phyloP scores from a whole-genome alignment of 2,797 vertebrate genomes.

The Poecile montanus region DNA sequence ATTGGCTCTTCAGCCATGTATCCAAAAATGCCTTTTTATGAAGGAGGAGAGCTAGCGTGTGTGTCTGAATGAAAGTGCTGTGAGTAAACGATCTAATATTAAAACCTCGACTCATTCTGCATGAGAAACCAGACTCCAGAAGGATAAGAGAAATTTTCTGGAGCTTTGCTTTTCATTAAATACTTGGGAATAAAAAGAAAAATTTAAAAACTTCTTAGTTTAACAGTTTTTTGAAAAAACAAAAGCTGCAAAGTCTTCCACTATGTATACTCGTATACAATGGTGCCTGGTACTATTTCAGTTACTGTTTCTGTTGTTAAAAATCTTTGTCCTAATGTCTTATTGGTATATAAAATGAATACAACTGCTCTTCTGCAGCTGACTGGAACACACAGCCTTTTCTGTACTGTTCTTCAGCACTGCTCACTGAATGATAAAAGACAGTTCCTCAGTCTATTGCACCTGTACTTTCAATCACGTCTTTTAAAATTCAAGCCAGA shows the following conservation, averaged over 20 bases:
- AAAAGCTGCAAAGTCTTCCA: not conserved
- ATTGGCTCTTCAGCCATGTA: conserved; percentile 21
- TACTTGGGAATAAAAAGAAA: not conserved
- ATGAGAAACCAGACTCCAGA: conserved; percentile 9
- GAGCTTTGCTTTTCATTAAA: not conserved
- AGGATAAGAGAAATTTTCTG: not conserved
- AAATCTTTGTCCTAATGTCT: not conserved
- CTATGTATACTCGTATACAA: not conserved
- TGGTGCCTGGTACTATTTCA: not conserved
- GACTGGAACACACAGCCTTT: not conserved
- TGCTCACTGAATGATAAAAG: not conserved
- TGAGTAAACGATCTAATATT: conserved; percentile 60
- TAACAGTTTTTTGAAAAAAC: not conserved
- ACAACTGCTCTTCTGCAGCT: not conserved
- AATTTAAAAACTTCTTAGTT: not conserved
- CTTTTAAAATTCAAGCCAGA: not conserved
- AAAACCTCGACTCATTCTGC: not conserved
- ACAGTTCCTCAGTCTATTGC: not conserved
- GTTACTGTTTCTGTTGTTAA: not conserved
- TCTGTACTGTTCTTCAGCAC: not conserved
- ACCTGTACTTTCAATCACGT: not conserved
- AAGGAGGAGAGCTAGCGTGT: not conserved
- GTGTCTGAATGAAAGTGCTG: conserved; percentile 50
- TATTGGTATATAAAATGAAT: not conserved
- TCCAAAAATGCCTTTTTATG: conserved; percentile 36